These are phyloP conservation scores for Uloborus diversus DNA, from an alignment of 1,140 invertebrate species.

Conservation along the genomic window DNA sequence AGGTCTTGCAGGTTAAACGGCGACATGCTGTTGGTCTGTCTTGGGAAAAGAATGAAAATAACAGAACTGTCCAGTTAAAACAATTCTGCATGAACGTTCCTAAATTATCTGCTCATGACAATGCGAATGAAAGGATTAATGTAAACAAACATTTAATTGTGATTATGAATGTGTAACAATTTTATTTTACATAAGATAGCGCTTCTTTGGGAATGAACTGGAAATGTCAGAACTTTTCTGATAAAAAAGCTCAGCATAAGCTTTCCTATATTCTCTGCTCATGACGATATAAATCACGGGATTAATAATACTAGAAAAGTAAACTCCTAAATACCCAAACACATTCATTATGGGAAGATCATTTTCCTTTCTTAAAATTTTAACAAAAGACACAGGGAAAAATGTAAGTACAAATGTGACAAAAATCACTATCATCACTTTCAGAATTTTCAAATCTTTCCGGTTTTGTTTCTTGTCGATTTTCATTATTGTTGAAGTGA, in stretches of 20 bases:
- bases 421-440: constrained; percentile 43
- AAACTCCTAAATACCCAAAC: constrained; percentile 81
- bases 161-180: too few species aligned
- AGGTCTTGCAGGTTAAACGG: too few species aligned
- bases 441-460: constrained; percentile 28
- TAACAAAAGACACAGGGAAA: constrained; percentile 29
- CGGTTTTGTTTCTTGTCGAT: neutral
- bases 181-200: too few species aligned
- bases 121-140: too few species aligned
- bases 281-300: constrained; percentile 76
- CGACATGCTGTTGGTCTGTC: too few species aligned
- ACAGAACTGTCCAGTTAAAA: too few species aligned
- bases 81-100: too few species aligned
- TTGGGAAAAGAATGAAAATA: too few species aligned
- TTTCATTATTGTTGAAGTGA: neutral
- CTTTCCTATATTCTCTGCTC: constrained; percentile 62
- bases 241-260: constrained; percentile 47
- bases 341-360: constrained; percentile 62
- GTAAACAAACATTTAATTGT: too few species aligned
- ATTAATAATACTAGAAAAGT: constrained; percentile 85
- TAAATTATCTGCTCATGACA: too few species aligned
- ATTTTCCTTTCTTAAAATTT: constrained; percentile 41
- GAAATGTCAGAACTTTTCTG: neutral
- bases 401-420: constrained; percentile 29
- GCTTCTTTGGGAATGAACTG: too few species aligned